Conservation (phyloP, 2,888 invertebrate genomes). For the Psococerastis gibbosa region DNA sequence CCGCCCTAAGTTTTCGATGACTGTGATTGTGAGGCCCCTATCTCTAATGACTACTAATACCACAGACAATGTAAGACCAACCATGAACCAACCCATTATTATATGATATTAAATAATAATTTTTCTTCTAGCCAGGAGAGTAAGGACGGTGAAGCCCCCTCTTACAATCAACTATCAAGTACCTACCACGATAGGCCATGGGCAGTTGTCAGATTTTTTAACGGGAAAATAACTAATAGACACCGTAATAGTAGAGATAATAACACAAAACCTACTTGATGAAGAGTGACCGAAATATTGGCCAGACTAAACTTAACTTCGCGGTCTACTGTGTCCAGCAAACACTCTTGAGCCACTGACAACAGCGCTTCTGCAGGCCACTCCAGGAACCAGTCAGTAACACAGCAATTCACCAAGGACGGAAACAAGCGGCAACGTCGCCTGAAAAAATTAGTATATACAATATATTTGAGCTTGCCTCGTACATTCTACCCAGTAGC, state of each 20-base stretch:
- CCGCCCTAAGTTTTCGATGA: too few species aligned
- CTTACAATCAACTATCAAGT: too few species aligned
- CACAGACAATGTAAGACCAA: too few species aligned
- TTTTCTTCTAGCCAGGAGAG: too few species aligned
- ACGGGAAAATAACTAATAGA: not conserved
- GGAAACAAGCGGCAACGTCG: constrained; percentile 86
- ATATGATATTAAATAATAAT: too few species aligned
- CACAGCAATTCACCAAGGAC: constrained; percentile 82
- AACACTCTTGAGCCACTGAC: constrained; percentile 57
- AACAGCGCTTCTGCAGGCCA: constrained; percentile 79
- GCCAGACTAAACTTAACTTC: constrained; percentile 34
- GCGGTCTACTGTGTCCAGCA: constrained; percentile 35
- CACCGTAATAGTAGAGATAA: not conserved
- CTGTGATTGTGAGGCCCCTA: too few species aligned
- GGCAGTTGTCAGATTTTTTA: too few species aligned
- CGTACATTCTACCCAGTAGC: too few species aligned
- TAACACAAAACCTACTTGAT: constrained; percentile 33
- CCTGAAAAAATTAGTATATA: constrained; percentile 30
- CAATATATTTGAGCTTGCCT: not conserved
- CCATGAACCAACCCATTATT: too few species aligned
- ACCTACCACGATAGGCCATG: too few species aligned
- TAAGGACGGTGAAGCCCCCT: too few species aligned
- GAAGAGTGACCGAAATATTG: constrained; percentile 49
- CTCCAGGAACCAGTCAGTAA: constrained; percentile 85
- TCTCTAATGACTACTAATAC: too few species aligned